phyloP scores from a whole-genome alignment of 2,888 invertebrate species.

The Pachycephus smyrnensis region DNA sequence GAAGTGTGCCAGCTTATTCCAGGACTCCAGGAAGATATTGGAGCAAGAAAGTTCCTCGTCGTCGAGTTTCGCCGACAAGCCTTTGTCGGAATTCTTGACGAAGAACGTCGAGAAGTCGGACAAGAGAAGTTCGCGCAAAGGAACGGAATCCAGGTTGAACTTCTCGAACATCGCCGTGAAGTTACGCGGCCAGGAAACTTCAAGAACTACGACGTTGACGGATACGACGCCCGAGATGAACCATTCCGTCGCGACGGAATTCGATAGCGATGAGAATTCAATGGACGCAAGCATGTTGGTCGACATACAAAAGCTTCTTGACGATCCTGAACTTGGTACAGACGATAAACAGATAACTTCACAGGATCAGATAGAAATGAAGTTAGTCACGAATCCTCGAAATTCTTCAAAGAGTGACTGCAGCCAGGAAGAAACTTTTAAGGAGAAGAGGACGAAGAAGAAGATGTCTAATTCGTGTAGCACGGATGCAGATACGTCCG shows the following conservation, averaged over 20 bases:
- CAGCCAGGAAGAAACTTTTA: not conserved
- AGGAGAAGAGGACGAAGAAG: constrained; percentile 2
- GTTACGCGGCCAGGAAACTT: constrained; percentile 29
- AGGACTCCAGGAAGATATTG: not conserved
- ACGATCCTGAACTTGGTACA: constrained; percentile 42
- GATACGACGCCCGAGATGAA: constrained; percentile 5
- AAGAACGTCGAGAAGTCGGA: constrained; percentile 19
- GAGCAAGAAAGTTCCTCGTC: constrained; percentile 4
- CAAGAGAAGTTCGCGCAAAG: constrained; percentile 19
- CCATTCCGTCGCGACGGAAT: constrained; percentile 31
- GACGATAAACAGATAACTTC: constrained; percentile 22
- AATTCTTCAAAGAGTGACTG: not conserved
- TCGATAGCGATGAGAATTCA: constrained; percentile 51
- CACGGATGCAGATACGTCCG: not conserved
- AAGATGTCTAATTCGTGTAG: not conserved
- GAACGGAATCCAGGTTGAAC: constrained; percentile 17
- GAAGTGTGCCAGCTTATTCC: not conserved
- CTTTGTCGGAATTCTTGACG: constrained; percentile 31
- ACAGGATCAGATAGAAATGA: not conserved
- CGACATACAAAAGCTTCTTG: constrained; percentile 46
- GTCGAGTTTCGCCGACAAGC: constrained; percentile 35
- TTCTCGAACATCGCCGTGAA: constrained; percentile 37
- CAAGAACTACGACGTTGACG: not conserved
- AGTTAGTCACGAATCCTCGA: not conserved
- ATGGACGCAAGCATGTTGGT: constrained; percentile 44